Evolutionary conservation across 2,888 invertebrate species (phyloP).

Genomic region (Sarcophaga rosellei): DNA sequence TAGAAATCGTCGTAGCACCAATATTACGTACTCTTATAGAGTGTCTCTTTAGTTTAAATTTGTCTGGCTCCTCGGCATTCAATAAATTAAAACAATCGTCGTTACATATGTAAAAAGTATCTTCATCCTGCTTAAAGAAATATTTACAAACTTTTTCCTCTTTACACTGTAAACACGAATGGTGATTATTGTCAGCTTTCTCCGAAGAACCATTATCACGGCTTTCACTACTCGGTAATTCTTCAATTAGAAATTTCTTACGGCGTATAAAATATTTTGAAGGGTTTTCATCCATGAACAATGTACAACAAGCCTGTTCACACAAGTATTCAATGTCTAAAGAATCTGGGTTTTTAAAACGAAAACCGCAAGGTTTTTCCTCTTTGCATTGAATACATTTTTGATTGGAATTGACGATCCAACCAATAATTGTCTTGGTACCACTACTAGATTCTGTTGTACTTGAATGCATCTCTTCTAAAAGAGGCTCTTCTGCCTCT

Average conservation of each 20-base stretch:
- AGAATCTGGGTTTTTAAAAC: conserved; percentile 80
- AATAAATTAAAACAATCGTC: conserved; percentile 83
- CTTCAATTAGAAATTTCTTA: conserved; percentile 82
- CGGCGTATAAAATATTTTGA: conserved; percentile 83
- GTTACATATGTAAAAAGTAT: conserved; percentile 83
- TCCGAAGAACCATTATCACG: conserved; percentile 30
- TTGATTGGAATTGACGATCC: conserved; percentile 75
- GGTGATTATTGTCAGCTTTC: conserved; percentile 71
- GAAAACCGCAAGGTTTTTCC: conserved; percentile 77
- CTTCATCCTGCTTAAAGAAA: conserved; percentile 82
- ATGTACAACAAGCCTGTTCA: conserved; percentile 82
- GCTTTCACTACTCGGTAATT: conserved; percentile 73
- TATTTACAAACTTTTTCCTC: conserved; percentile 82
- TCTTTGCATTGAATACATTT: conserved; percentile 76
- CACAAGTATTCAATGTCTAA: conserved; percentile 83
- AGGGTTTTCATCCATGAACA: conserved; percentile 83
- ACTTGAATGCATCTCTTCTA: conserved; percentile 81
- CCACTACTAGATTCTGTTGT: conserved; percentile 72
- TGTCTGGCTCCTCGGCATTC: conserved; percentile 81
- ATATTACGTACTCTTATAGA: conserved; percentile 80
- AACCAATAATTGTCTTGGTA: conserved; percentile 78
- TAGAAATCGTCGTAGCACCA: conserved; percentile 76
- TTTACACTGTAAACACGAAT: conserved; percentile 82
- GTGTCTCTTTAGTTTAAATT: conserved; percentile 79
- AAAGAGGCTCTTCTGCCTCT: conserved; percentile 76